Evolutionary conservation across 1,140 invertebrate genomes (phyloP).

Genomic region (Cydia fagiglandana): DNA sequence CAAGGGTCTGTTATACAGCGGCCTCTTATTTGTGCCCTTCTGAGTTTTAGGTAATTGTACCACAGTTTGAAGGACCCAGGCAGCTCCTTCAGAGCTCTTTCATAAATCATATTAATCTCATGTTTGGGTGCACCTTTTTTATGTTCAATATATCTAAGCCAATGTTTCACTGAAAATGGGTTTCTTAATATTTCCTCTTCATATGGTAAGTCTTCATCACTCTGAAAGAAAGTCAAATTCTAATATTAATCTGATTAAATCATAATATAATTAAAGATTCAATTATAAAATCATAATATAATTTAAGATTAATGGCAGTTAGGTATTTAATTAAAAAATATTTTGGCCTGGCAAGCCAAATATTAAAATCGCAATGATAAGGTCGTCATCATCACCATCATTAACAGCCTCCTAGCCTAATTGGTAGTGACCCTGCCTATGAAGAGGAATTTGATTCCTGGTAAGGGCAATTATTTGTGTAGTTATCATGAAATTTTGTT

Average conservation of each 20-base stretch:
- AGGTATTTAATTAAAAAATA: too few species aligned
- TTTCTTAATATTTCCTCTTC: constrained; percentile 99
- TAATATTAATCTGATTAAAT: neutral
- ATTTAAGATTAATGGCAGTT: too few species aligned
- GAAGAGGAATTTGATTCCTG: too few species aligned
- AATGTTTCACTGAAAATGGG: constrained; percentile 98
- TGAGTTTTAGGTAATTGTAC: constrained; percentile 95
- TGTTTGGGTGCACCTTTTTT: constrained; percentile 91
- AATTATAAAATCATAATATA: too few species aligned
- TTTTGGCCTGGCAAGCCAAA: too few species aligned
- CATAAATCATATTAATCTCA: constrained; percentile 95
- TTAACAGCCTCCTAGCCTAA: too few species aligned
- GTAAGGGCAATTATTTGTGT: too few species aligned
- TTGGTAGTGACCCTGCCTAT: too few species aligned
- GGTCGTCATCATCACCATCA: too few species aligned
- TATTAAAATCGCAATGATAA: too few species aligned
- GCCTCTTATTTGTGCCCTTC: constrained; percentile 90
- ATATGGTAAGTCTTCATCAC: constrained; percentile 96
- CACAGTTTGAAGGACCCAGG: constrained; percentile 99
- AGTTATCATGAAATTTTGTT: too few species aligned
- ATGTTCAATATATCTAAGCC: constrained; percentile 98
- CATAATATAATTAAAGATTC: too few species aligned
- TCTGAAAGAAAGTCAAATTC: constrained; percentile 79
- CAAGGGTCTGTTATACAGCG: constrained; percentile 90
- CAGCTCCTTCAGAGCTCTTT: constrained; percentile 96